These are phyloP conservation scores for Athene cunicularia DNA, from an alignment of 2,113 vertebrate species.

Conservation along the genomic window DNA sequence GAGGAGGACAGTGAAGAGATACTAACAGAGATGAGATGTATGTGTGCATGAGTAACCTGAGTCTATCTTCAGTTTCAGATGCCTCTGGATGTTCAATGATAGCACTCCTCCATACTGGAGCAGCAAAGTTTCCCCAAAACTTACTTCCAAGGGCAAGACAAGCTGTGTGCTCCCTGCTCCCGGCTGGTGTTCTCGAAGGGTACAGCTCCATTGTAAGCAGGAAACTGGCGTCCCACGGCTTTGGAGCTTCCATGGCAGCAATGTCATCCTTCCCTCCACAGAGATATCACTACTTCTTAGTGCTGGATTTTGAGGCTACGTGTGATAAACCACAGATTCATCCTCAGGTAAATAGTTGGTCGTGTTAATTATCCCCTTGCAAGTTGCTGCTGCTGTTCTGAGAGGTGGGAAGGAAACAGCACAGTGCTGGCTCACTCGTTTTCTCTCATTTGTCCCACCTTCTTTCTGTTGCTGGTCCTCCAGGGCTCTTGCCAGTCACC, in stretches of 20 bases:
- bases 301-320: conserved; percentile 88
- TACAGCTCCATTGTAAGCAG: conserved; percentile 78
- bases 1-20: background rate
- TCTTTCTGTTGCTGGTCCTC: background rate
- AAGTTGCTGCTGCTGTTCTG: background rate
- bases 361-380: background rate
- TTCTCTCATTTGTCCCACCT: background rate
- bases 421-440: background rate
- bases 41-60: conserved; percentile 56
- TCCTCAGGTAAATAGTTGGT: conserved; percentile 81
- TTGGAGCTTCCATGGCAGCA: conserved; percentile 84
- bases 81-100: conserved; percentile 84
- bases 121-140: conserved; percentile 76
- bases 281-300: conserved; percentile 88
- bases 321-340: conserved; percentile 86
- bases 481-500: background rate
- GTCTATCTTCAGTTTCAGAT: conserved; percentile 80
- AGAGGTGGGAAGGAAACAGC: conserved; percentile 20
- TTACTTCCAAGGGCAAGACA: conserved; percentile 78
- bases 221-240: conserved; percentile 85
- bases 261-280: conserved; percentile 86
- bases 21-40: background rate
- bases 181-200: conserved; percentile 73
- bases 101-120: conserved; percentile 79
- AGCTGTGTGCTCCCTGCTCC: conserved; percentile 62